phyloP scores from a whole-genome alignment of 2,888 invertebrate genomes.

The Palloptera scutellata region DNA sequence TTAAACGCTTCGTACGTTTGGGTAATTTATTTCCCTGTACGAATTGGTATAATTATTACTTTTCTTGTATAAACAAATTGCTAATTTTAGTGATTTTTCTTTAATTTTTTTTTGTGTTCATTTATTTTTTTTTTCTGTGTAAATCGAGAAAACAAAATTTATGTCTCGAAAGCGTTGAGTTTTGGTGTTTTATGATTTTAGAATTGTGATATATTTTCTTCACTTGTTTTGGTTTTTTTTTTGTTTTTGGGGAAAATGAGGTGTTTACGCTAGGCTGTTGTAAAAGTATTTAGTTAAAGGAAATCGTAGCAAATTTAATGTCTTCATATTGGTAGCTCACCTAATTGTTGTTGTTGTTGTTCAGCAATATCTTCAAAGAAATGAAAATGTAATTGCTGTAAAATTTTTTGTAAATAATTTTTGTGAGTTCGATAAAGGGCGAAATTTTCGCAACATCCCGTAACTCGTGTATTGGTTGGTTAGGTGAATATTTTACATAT shows the following conservation, averaged over 20 bases:
- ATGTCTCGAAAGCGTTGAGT: constrained; percentile 38
- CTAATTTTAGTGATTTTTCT: constrained; percentile 33
- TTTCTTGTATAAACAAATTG: constrained; percentile 39
- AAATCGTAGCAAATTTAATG: too few relatives aligned
- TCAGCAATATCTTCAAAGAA: too few relatives aligned
- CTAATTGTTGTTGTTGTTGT: too few relatives aligned
- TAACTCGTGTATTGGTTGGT: too few relatives aligned
- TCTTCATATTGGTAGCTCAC: too few relatives aligned
- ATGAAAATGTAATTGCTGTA: too few relatives aligned
- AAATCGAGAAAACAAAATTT: constrained; percentile 32
- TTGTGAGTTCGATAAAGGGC: too few relatives aligned
- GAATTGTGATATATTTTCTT: constrained; percentile 34
- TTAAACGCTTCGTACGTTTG: constrained; percentile 15
- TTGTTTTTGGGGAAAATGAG: constrained; percentile 14
- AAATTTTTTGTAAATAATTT: too few relatives aligned
- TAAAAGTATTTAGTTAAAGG: too few relatives aligned
- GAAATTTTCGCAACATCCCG: too few relatives aligned
- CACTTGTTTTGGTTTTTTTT: constrained; percentile 3
- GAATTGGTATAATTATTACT: constrained; percentile 58
- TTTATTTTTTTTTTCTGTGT: constrained; percentile 7
- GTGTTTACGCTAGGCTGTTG: constrained; percentile 12
- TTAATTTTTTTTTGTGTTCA: constrained; percentile 17
- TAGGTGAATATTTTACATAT: too few relatives aligned
- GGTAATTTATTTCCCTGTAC: constrained; percentile 47
- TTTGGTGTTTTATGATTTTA: constrained; percentile 38